Base-by-base conservation (phyloP, 1,140 invertebrate species). In the Metaphire vulgaris region DNA sequence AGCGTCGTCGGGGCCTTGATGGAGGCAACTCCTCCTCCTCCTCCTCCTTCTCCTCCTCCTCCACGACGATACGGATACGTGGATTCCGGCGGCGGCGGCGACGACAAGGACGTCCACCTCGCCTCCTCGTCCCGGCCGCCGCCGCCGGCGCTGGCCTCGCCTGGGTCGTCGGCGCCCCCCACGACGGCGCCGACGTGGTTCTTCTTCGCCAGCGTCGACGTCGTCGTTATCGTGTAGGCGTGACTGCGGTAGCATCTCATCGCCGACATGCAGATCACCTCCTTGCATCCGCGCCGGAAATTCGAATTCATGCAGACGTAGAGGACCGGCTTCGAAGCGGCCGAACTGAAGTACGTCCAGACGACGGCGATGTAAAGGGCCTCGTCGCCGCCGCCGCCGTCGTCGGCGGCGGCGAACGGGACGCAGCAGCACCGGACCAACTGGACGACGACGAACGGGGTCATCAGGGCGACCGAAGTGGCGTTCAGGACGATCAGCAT, bases 181-280 rank as follows among this genome's bases (percentile, higher is more conserved):
- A 56, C 26, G 76, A 82, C 76, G 12, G 81, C 74, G 1, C 82
- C 82, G 1, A 83, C 80, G 76, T 82, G 78, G 76, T 83, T 83
- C 34, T 79, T 81, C 77, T 80, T 82, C 15, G 79, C 79, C 30
- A 83, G 67, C n/a, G 78, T 65, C 14, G 82, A 82, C 32, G 79
- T 77, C 14, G 79, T 82, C 6, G 82, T 84, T 64, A 83, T 81
- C 15, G 80, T 76, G 79, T 84, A 84, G 0, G 77, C 77, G 74
- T 82, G 81, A 26, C 80, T 76, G 28, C 83, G 79, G 77, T 84
- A 83, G 68, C 83, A 84, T 33, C 78, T 79, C 79, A 82, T 82
- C n/a, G 77, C 77, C 15, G 82, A 82, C 80, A 83, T 81, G 69
- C 83, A 84, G 70, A 83, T 77, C 30, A 83, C 80, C 73, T 83